These are phyloP conservation scores for Notamacropus eugenii DNA, from an alignment of 2,797 vertebrate genomes.

Conservation along the genomic window DNA sequence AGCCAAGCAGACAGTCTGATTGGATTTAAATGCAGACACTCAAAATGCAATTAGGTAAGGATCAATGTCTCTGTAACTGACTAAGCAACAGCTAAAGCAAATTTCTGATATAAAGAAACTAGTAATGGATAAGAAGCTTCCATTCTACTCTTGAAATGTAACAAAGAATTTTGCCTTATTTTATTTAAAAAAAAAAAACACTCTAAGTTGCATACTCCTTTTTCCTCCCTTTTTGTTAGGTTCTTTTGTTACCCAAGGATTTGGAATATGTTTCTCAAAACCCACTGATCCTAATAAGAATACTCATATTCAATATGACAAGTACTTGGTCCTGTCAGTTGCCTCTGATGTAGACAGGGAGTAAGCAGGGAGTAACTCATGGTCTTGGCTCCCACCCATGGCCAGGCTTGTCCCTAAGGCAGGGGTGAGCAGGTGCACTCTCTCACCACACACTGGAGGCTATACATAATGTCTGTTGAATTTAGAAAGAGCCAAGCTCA, in stretches of 20 bases:
- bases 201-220: background rate
- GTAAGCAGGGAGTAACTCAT: background rate
- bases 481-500: background rate
- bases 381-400: background rate
- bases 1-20: background rate
- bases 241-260: background rate
- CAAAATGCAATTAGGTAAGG: background rate
- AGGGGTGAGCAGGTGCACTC: background rate
- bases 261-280: background rate
- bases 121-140: background rate
- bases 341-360: background rate
- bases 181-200: background rate
- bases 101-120: background rate
- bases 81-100: background rate
- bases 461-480: background rate
- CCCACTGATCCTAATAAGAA: constrained; percentile 1
- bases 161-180: background rate
- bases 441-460: background rate
- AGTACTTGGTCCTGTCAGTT: background rate
- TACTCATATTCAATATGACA: background rate
- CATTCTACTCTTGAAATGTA: background rate
- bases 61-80: background rate
- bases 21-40: background rate
- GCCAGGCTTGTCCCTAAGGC: background rate
- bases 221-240: background rate